Evolutionary conservation across 2,113 vertebrate species (phyloP), one percentile per base, ranked within the genome.

Genomic region (Equus quagga): DNA sequence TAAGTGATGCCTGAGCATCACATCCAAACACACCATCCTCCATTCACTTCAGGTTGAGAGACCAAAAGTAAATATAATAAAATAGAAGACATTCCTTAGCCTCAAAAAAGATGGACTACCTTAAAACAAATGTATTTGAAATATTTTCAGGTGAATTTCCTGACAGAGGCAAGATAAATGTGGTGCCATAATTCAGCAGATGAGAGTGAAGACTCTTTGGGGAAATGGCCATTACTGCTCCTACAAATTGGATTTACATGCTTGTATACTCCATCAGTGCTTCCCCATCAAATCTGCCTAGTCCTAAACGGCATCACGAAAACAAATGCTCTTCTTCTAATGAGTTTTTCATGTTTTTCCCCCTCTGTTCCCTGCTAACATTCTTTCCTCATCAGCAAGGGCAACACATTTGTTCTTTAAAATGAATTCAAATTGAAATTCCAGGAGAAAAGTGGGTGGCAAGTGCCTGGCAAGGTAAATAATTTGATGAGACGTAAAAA

Each of bases 401-500:
- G n/a, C 23, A 97, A 83, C 26, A 11, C 41, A 60, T 65, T 58
- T 87, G 26, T 46, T 89, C 26, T 97, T 91, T 81, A 85, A 96
- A 95, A 87, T 81, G 67, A 81, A 94, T 85, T 31, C 73, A 49
- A 91, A 44, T 60, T 49, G 54, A 88, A 96, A 95, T 64, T 95
- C 56, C 80, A 78, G 44, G 73, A 79, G 88, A 83, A 94, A 88
- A 62, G 31, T 80, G 19, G 23, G 19, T 60, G 8, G 65, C 15
- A 92, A 97, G 65, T 87, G 65, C 51, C 60, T 95, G 70, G 41
- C 58, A 97, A 96, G 89, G 95, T 97, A 98, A 96, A 90, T 92
- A 96, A 96, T 93, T 94, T 93, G 72, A 78, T 91, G 62, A 98
- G 95, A 94, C 75, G 96, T 44, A 96, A 92, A 97, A 93, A 80